These are phyloP conservation scores for Columbina picui DNA, from an alignment of 2,113 vertebrate species.

Conservation along the genomic window DNA sequence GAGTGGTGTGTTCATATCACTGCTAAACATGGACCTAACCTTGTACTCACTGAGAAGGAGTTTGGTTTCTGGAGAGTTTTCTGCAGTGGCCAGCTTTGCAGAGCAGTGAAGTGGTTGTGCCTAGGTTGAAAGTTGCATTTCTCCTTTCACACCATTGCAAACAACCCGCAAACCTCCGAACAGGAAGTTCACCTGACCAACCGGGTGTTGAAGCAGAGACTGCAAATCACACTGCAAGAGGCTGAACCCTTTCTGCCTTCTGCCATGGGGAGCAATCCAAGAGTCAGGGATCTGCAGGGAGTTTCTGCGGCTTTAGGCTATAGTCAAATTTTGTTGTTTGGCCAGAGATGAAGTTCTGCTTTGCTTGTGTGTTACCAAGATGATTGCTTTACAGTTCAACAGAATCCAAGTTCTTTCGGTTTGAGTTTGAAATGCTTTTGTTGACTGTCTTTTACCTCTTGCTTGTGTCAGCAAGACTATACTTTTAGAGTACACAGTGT, in stretches of 20 bases:
- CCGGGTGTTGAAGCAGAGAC: not conserved
- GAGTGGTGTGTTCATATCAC: not conserved
- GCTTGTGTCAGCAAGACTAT: not conserved
- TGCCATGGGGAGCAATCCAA: rapidly evolving
- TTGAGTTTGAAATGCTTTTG: not conserved
- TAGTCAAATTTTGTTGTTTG: not conserved
- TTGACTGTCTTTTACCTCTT: not conserved
- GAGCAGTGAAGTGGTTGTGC: not conserved
- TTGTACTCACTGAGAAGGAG: not conserved
- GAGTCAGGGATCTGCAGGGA: rapidly evolving
- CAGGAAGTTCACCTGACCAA: rapidly evolving
- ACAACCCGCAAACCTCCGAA: not conserved
- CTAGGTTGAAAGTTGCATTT: not conserved
- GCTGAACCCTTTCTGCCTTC: not conserved
- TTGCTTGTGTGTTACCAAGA: not conserved
- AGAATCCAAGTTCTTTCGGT: not conserved
- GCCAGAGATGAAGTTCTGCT: not conserved
- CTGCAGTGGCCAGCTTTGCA: not conserved
- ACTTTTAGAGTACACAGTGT: not conserved
- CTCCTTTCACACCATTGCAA: not conserved
- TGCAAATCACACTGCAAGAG: not conserved
- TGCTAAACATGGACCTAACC: not conserved
- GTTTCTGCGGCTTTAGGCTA: not conserved
- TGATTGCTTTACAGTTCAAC: not conserved
- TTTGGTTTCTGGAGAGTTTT: not conserved